Percentiles rank a stretch among this genome's conserved stretches.
Evolutionary conservation across 2,797 vertebrate genomes (phyloP).

Genomic region (Lemur catta): DNA sequence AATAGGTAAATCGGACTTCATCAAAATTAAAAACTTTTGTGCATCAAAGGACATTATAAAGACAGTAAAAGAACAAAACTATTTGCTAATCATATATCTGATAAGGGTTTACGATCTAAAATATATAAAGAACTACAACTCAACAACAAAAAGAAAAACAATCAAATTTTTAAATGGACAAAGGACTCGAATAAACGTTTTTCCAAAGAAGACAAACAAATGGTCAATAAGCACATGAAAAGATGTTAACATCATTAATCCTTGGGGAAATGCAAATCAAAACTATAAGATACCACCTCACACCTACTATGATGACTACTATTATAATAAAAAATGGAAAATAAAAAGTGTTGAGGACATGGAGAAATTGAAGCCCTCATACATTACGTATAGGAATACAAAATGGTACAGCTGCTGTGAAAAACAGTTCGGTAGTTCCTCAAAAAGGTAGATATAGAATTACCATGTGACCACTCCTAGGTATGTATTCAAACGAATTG

Average conservation of each 20-base stretch:
- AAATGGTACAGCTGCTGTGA: neutral
- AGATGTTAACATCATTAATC: neutral
- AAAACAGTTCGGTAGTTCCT: neutral
- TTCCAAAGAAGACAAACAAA: neutral
- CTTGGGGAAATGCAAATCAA: neutral
- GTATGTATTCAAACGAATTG: neutral
- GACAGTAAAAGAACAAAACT: slow-evolving; percentile 19
- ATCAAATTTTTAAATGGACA: neutral
- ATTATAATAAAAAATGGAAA: neutral
- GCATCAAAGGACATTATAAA: neutral
- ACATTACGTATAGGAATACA: neutral
- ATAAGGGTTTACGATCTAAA: neutral
- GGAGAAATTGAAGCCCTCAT: neutral
- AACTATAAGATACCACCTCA: neutral
- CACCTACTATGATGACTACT: neutral
- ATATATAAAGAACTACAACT: neutral
- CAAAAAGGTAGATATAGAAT: neutral
- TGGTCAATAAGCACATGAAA: neutral
- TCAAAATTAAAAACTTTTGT: neutral
- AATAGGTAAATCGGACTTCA: neutral
- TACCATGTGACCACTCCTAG: neutral
- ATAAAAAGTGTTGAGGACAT: neutral
- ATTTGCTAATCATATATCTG: slow-evolving; percentile 23
- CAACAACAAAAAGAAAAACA: neutral
- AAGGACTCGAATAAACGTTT: neutral